Evolutionary conservation across 2,797 vertebrate species (phyloP).

Genomic region (Phoeniculus purpureus): DNA sequence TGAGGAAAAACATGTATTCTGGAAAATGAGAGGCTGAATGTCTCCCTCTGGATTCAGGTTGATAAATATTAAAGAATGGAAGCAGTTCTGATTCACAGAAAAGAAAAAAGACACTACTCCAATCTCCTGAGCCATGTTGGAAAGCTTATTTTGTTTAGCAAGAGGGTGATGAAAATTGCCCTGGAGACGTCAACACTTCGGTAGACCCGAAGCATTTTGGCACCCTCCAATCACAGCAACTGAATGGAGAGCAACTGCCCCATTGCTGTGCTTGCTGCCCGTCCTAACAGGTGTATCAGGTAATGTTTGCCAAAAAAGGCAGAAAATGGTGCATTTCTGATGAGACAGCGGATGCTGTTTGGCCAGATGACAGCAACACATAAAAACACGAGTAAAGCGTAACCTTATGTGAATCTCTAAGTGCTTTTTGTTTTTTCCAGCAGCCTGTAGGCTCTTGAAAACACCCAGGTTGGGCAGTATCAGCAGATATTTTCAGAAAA

Average conservation of each 20-base stretch:
- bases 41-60: constrained; percentile 51
- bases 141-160: constrained; percentile 72
- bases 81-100: constrained; percentile 54
- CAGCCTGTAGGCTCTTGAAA: background rate
- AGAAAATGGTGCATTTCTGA: constrained; percentile 51
- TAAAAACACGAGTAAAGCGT: constrained; percentile 40
- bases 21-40: constrained; percentile 46
- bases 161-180: constrained; percentile 56
- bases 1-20: background rate
- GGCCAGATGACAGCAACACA: constrained; percentile 55
- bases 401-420: constrained; percentile 15
- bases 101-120: constrained; percentile 37
- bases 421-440: background rate
- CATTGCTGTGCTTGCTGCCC: background rate
- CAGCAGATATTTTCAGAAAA: background rate
- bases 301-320: constrained; percentile 31
- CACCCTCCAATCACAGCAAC: constrained; percentile 18
- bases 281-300: constrained; percentile 57
- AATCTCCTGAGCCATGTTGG: constrained; percentile 60
- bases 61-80: constrained; percentile 73
- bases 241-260: background rate
- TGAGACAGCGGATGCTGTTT: constrained; percentile 53
- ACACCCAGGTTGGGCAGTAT: background rate
- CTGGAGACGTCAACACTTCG: constrained; percentile 49
- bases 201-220: constrained; percentile 68